Conservation (phyloP, 2,888 invertebrate species). For the Atrina japonica region DNA sequence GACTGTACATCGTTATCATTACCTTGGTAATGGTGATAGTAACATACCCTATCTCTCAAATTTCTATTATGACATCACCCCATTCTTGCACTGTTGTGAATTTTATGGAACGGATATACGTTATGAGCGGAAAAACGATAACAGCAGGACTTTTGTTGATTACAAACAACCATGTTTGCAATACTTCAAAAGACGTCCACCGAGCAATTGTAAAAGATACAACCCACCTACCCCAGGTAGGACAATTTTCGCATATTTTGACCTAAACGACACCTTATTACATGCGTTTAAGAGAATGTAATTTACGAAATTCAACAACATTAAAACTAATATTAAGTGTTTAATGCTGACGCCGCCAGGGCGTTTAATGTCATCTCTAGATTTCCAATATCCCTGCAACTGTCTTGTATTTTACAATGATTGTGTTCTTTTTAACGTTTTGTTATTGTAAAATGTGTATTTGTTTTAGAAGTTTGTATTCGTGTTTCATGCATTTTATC, state of each 20-base stretch:
- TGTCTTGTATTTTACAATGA: background rate
- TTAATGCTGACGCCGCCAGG: too few relatives aligned
- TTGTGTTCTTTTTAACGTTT: background rate
- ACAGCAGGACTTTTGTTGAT: background rate
- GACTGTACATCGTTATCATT: conserved; percentile 20
- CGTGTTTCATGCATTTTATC: too few relatives aligned
- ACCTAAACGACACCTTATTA: too few relatives aligned
- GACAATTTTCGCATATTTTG: too few relatives aligned
- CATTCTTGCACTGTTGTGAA: conserved; percentile 27
- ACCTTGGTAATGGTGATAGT: conserved; percentile 16
- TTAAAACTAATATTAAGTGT: too few relatives aligned
- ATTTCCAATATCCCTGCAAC: too few relatives aligned
- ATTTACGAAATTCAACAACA: too few relatives aligned
- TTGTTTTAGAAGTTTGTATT: too few relatives aligned
- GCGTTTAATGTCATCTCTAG: too few relatives aligned
- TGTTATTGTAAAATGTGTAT: background rate
- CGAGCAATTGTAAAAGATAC: conserved; percentile 22
- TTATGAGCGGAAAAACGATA: background rate
- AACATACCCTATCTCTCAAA: conserved; percentile 23
- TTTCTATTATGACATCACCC: conserved; percentile 18
- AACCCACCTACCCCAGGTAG: conserved; percentile 24
- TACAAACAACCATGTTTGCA: too few relatives aligned
- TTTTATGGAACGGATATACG: background rate
- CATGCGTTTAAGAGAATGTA: too few relatives aligned
- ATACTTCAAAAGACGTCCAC: background rate